Base-by-base conservation (phyloP, 1,140 invertebrate species). In the Neelides sp. region DNA sequence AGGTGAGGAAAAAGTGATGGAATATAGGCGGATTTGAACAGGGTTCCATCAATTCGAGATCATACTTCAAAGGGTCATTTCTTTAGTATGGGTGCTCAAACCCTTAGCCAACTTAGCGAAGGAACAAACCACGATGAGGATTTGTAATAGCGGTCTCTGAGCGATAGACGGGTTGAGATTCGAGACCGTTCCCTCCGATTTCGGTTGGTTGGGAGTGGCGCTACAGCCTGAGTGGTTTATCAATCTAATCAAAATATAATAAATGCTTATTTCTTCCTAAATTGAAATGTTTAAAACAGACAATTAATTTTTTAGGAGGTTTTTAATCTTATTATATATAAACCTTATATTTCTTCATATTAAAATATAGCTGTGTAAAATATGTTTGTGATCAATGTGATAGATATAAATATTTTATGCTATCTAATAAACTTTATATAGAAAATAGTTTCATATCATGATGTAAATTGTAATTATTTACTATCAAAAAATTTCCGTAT, bases 91-190 rank as follows among this genome's bases (percentile, higher is more conserved):
- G 30, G 23, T 50, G 42, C 49, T 50, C 54, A 44, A 51, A 56
- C 48, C 54, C 45, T 56, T 36, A 48, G 48, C 54, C 48, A 48
- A 37, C 15, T 37, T 32, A 49, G 54, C 54, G 49, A 51, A 55
- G 54, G 54, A 51, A 55, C 54, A 55, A 55, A 26, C 48, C 54
- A 48, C 54, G 54, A 55, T 55, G 54, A 55, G 27, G 54, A 50
- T 44, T 34, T 43, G 20, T 22, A 51, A 34, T 35, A 49, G 22
- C 49, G 3, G 34, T 27, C 41, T 44, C 54, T 55, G 54, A 55
- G 54, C 54, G 54, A 48, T 48, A 55, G 54, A 43, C 28, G 45
- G 48, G 39, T 15, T 17, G 22, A 22, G 44, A 12, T 23, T 34
- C 22, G 24, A 7, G 54, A 56, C 36, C 54, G 54, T 56, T 56